phyloP scores from a whole-genome alignment of 1,140 invertebrate genomes.

The Zaprionus lachaisei region DNA sequence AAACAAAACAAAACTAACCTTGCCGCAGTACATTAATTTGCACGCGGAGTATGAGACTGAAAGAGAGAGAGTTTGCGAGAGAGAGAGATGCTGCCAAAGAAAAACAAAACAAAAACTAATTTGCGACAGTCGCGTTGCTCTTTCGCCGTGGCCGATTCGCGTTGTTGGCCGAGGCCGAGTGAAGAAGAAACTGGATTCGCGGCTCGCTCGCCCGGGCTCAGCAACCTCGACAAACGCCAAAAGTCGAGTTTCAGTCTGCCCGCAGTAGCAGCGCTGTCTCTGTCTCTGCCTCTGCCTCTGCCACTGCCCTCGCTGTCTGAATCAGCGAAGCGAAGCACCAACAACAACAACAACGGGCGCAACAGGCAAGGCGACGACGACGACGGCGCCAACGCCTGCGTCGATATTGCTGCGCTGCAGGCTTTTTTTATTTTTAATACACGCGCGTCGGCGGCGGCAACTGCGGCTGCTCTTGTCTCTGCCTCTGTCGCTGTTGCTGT shows the following conservation, averaged over 20 bases:
- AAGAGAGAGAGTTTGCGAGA: not conserved
- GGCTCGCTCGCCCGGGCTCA: slow-evolving; percentile 63
- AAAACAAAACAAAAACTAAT: slow-evolving; percentile 22
- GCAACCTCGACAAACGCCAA: slow-evolving; percentile 75
- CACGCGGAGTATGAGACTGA: not conserved
- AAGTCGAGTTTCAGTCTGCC: slow-evolving; percentile 66
- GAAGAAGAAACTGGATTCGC: slow-evolving; percentile 80
- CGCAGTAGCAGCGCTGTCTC: slow-evolving; percentile 22
- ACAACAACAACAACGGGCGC: slow-evolving; percentile 31
- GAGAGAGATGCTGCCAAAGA: not conserved
- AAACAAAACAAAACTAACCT: slow-evolving; percentile 27
- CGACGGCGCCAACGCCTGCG: slow-evolving; percentile 21
- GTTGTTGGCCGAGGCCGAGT: slow-evolving; percentile 59
- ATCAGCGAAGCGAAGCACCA: slow-evolving; percentile 69
- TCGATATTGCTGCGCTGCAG: slow-evolving; percentile 46
- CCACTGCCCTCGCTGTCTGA: slow-evolving; percentile 43
- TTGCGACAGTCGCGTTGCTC: slow-evolving; percentile 30
- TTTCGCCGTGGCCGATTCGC: slow-evolving; percentile 52
- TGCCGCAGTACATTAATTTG: slow-evolving; percentile 38
- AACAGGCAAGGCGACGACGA: slow-evolving; percentile 26
- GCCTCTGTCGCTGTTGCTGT: slow-evolving; percentile 21
- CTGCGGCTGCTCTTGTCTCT: slow-evolving; percentile 35
- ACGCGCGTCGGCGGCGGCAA: slow-evolving; percentile 58
- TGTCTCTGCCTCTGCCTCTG: slow-evolving; percentile 17
- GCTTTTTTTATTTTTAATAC: slow-evolving; percentile 63